Base-by-base conservation (phyloP, 2,888 invertebrate species). In the Cactoblastis cactorum region DNA sequence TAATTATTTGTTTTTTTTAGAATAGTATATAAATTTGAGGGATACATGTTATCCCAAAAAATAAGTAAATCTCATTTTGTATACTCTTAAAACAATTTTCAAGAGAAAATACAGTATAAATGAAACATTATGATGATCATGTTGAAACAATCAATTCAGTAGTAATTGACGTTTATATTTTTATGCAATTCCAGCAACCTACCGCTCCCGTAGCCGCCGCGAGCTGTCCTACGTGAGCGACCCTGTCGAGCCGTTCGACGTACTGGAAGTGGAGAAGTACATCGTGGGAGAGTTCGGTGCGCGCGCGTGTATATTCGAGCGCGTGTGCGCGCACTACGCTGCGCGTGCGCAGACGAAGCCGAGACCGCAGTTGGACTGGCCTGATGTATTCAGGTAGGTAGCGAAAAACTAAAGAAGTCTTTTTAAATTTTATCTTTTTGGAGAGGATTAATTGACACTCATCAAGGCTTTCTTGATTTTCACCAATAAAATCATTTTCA, bases 281-380 rank as follows among this genome's bases (percentile, higher is more conserved):
- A 92, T 96, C 52, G 90, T 95, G 2, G 90, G 90, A 6, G 95
- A 95, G 79, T 92, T 96, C 63, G 96, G 96, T 15, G 91, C 92
- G 33, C 91, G 93, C 56, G 95, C 95, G 22, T 96, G 96, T 74
- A 91, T 96, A 61, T 94, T 94, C 67, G 95, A 95, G 63, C 92
- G 94, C 55, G 94, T 95, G 19, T 96, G 96, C 73, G 91, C 92
- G 33, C 92, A 92, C 56, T 93, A 94, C 69, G 94, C 94, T 0
- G 90, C 84, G 46, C 85, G 90, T 52, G 91, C 92, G 9, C 84
- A 82, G 17, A 80, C 82, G 6, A 81, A 84, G 8, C 83, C 86
- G 0, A 69, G 74, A 5, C 82, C 79, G 12, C 84, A 83, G 53
- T 88, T 94, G 55, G 93, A 95, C 80, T 95, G 95, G 95, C 86